Percentiles rank a stretch among this genome's conserved stretches.
Conservation (phyloP, 2,888 invertebrate genomes). For the Caenorhabditis sinica region DNA sequence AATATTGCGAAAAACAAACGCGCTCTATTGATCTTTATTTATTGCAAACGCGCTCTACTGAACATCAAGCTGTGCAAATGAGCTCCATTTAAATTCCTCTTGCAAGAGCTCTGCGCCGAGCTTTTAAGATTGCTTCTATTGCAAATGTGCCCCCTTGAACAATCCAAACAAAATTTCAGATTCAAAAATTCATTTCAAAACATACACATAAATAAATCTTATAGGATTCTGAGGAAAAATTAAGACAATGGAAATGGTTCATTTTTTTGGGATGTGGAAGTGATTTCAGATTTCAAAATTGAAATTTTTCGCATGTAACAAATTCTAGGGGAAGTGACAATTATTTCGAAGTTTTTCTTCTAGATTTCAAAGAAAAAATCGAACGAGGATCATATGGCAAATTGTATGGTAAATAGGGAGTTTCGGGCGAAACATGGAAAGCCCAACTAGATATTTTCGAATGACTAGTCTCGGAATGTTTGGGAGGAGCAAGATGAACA, state of each 20-base stretch:
- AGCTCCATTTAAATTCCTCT: too few species aligned
- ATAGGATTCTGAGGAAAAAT: neutral
- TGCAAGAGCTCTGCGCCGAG: too few species aligned
- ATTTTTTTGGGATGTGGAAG: neutral
- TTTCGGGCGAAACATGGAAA: neutral
- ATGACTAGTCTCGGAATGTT: conserved; percentile 1
- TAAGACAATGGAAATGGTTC: neutral
- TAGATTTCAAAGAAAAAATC: neutral
- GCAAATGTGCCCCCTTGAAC: too few species aligned
- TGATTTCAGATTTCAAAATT: too few species aligned
- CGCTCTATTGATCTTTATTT: too few species aligned
- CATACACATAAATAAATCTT: conserved; percentile 24
- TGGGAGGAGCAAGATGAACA: neutral
- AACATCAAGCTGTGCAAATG: too few species aligned
- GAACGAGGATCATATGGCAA: conserved; percentile 25
- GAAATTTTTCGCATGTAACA: too few species aligned
- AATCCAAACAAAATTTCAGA: neutral
- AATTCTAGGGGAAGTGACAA: too few species aligned
- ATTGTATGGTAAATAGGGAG: conserved; percentile 1
- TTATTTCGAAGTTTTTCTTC: neutral
- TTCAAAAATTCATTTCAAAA: conserved; percentile 15
- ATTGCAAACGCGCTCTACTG: too few species aligned
- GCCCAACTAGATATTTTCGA: neutral
- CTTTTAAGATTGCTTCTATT: too few species aligned
- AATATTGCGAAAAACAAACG: too few species aligned